These are phyloP conservation scores for Dugesia japonica DNA, from an alignment of 2,888 invertebrate species.

Conservation along the genomic window DNA sequence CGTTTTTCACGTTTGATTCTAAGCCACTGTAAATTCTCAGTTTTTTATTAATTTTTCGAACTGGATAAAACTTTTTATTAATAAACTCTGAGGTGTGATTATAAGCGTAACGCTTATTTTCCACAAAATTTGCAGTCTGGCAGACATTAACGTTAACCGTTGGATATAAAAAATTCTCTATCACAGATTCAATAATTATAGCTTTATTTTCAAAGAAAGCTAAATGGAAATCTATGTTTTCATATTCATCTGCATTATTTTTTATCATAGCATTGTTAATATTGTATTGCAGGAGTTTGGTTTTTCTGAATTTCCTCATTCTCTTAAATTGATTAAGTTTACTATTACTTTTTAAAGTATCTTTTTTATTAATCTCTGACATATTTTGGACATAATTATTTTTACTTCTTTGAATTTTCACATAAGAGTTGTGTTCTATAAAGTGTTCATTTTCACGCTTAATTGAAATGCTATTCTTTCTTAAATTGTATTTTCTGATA, in stretches of 20 bases:
- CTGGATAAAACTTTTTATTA: background rate
- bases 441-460: background rate
- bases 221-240: background rate
- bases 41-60: background rate
- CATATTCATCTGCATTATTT: background rate
- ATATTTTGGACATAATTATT: background rate
- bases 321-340: background rate
- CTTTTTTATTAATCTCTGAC: background rate
- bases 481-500: background rate
- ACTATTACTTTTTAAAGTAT: no score
- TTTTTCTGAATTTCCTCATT: no score
- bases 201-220: background rate
- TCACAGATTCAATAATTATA: background rate
- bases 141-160: background rate
- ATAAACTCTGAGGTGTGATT: background rate
- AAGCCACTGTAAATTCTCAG: background rate
- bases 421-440: background rate
- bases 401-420: background rate
- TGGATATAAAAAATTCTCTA: background rate
- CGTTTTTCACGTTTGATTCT: background rate
- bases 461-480: background rate
- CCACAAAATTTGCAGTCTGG: background rate
- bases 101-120: background rate
- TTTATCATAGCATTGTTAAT: background rate
- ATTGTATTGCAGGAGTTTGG: background rate